Conservation (phyloP, 2,797 vertebrate genomes). For the Pantherophis vulpinus region DNA sequence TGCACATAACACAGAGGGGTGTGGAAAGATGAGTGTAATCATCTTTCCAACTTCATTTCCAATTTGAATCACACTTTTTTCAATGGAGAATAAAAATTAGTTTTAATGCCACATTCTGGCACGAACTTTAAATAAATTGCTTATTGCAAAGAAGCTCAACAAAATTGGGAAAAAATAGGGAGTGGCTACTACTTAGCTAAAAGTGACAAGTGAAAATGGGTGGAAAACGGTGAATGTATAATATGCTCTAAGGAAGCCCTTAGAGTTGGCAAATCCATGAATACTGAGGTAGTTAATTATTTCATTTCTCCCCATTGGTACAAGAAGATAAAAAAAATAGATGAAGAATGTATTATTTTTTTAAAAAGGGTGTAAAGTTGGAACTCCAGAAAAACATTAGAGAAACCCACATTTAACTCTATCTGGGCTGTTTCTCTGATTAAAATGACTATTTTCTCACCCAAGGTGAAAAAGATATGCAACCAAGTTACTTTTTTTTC, state of each 20-base stretch:
- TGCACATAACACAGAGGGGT: not conserved
- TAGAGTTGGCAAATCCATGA: not conserved
- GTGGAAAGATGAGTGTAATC: fast-evolving
- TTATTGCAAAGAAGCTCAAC: not conserved
- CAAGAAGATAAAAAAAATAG: not conserved
- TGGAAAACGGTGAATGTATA: not conserved
- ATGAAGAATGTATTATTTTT: not conserved
- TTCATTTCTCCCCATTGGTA: not conserved
- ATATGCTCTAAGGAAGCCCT: not conserved
- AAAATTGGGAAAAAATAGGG: not conserved
- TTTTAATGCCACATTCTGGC: not conserved
- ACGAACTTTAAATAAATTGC: not conserved
- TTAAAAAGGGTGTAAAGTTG: not conserved
- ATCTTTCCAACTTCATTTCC: not conserved
- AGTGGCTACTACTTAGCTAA: not conserved
- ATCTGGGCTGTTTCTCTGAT: not conserved
- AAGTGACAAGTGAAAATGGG: not conserved
- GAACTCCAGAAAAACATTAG: not conserved
- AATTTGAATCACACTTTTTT: not conserved
- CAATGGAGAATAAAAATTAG: not conserved
- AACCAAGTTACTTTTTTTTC: not conserved
- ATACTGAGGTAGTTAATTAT: not conserved
- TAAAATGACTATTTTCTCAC: not conserved
- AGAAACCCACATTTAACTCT: not conserved
- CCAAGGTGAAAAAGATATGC: not conserved